phyloP scores from a whole-genome alignment of 2,113 vertebrate species.

The Gobiocypris rarus region DNA sequence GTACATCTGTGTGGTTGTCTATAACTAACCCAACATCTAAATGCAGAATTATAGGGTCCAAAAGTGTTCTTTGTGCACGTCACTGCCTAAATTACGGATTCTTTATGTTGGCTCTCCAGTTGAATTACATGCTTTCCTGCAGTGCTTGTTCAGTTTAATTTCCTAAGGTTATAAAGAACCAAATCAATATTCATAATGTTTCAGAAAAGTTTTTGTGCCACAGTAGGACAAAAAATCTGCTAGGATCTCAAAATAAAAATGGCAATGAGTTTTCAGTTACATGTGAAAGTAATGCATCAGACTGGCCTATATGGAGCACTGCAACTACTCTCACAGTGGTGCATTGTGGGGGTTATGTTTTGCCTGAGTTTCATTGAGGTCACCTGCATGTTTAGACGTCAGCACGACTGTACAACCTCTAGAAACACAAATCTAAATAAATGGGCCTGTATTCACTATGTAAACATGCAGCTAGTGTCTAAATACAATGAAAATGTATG shows the following conservation, averaged over 20 bases:
- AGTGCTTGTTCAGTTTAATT: conserved; percentile 7
- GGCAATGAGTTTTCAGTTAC: conserved; percentile 46
- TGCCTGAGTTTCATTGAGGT: background rate
- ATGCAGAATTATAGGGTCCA: conserved; percentile 8
- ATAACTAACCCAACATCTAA: background rate
- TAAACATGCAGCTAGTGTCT: conserved; percentile 26
- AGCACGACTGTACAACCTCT: background rate
- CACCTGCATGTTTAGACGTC: conserved; percentile 12
- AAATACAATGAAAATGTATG: conserved; percentile 34
- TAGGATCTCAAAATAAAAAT: conserved; percentile 51
- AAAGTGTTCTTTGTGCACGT: conserved; percentile 11
- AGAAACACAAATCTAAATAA: conserved; percentile 25
- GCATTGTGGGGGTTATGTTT: conserved; percentile 6
- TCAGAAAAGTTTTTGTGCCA: conserved; percentile 62
- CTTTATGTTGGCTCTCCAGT: background rate
- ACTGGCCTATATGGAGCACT: background rate
- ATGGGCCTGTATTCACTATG: background rate
- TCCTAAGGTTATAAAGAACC: conserved; percentile 47
- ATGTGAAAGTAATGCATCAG: conserved; percentile 57
- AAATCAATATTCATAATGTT: conserved; percentile 62
- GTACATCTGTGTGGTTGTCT: background rate
- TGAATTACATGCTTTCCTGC: conserved; percentile 24
- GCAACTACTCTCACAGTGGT: background rate
- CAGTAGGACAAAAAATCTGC: conserved; percentile 37
- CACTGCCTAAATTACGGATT: background rate